Evolutionary conservation across 2,888 invertebrate species (phyloP).

Genomic region (Euspilapteryx auroguttella): DNA sequence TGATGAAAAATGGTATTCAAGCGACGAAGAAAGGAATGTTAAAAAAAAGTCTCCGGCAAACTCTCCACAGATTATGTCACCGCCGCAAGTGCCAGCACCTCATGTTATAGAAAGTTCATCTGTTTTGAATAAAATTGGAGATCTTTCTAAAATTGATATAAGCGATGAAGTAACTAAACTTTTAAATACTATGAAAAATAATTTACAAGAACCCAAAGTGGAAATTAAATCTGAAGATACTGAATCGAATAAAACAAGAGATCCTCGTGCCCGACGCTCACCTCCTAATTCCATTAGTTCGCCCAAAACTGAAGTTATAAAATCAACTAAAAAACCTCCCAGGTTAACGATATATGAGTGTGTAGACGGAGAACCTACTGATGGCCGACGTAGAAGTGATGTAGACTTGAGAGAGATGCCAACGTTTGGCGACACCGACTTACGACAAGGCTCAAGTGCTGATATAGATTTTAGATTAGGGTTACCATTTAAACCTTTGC

Average conservation of each 20-base stretch:
- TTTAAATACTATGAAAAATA: slow-evolving; percentile 63
- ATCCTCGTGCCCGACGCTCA: slow-evolving; percentile 40
- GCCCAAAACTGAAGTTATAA: slow-evolving; percentile 16
- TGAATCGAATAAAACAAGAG: slow-evolving; percentile 26
- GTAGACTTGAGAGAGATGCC: slow-evolving; percentile 60
- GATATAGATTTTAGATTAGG: slow-evolving; percentile 78
- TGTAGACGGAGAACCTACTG: slow-evolving; percentile 55
- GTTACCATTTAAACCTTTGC: slow-evolving; percentile 76
- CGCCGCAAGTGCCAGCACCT: slow-evolving; percentile 36
- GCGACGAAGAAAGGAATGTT: slow-evolving; percentile 69
- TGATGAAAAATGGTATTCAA: slow-evolving; percentile 77
- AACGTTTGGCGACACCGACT: slow-evolving; percentile 66
- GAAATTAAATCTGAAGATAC: slow-evolving; percentile 18
- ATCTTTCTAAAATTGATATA: slow-evolving; percentile 73
- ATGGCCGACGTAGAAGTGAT: slow-evolving; percentile 45
- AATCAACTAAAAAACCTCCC: slow-evolving; percentile 22
- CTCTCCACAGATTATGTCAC: slow-evolving; percentile 25
- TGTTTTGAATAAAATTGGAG: slow-evolving; percentile 66
- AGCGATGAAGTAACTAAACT: slow-evolving; percentile 73
- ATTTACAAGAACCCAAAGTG: slow-evolving; percentile 31
- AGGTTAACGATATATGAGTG: slow-evolving; percentile 64
- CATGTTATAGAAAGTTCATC: slow-evolving; percentile 51
- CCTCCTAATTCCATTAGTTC: slow-evolving; percentile 35
- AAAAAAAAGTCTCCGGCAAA: slow-evolving; percentile 36
- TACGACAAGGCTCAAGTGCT: slow-evolving; percentile 55